Evolutionary conservation across 2,888 invertebrate species (phyloP).

Genomic region (Metallyticus violacea): DNA sequence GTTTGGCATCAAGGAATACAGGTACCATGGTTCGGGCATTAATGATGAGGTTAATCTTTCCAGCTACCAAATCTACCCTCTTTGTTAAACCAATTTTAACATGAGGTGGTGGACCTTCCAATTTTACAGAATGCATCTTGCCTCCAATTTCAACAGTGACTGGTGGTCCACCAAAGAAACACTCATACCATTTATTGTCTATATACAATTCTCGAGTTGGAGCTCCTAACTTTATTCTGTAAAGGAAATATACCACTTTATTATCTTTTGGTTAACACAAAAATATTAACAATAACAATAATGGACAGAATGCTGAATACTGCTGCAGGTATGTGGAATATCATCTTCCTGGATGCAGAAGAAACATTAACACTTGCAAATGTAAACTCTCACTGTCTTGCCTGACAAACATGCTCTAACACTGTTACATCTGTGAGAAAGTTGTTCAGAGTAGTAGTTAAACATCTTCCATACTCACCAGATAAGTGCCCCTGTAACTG

Average conservation of each 20-base stretch:
- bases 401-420: no score
- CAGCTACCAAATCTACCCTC: slow-evolving; percentile 78
- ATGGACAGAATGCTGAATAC: no score
- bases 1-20: slow-evolving; percentile 78
- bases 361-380: no score
- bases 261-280: not conserved
- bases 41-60: slow-evolving; percentile 79
- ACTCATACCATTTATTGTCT: slow-evolving; percentile 85
- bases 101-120: slow-evolving; percentile 90
- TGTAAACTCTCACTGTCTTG: no score
- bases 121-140: slow-evolving; percentile 70
- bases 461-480: no score
- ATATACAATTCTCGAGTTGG: slow-evolving; percentile 89
- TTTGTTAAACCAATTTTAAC: slow-evolving; percentile 82
- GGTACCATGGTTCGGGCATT: slow-evolving; percentile 77
- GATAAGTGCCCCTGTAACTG: no score
- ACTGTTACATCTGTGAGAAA: no score
- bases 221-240: slow-evolving; percentile 80
- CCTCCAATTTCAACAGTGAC: slow-evolving; percentile 77
- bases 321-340: no score
- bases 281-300: no score
- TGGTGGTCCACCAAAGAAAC: slow-evolving; percentile 87
- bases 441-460: no score
- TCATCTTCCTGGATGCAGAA: no score
- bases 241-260: slow-evolving; percentile 38